A percentile compares a stretch with the other conserved stretches of the same genome.
These are phyloP conservation scores for Parambassis ranga DNA, from an alignment of 2,797 vertebrate genomes.

Conservation along the genomic window DNA sequence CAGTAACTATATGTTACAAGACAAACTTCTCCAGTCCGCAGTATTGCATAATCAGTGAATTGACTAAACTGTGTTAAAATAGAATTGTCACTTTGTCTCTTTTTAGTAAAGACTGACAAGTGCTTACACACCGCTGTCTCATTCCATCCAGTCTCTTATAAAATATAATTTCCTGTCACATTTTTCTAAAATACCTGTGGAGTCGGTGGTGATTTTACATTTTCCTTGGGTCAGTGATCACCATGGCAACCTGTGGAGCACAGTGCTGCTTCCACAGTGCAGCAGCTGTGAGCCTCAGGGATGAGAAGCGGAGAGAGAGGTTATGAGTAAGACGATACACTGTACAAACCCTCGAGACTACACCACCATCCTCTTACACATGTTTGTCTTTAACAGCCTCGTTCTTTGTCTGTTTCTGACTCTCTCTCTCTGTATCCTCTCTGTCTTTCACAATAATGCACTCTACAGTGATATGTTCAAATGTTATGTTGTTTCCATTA, in stretches of 20 bases:
- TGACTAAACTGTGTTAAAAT: no score
- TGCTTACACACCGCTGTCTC: no score
- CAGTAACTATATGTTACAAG: no score
- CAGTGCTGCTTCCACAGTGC: not conserved
- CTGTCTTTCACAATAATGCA: not conserved
- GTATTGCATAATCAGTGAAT: no score
- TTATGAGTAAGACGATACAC: conserved; percentile 44
- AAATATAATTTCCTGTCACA: not conserved
- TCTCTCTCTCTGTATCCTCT: not conserved
- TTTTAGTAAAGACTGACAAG: no score
- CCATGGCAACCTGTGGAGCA: conserved; percentile 66
- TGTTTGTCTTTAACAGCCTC: not conserved
- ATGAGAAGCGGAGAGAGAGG: conserved; percentile 21
- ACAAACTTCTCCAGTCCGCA: no score
- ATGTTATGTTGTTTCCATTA: not conserved
- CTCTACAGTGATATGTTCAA: no score
- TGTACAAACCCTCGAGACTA: conserved; percentile 18
- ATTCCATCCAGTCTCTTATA: no score
- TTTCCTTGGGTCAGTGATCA: conserved; percentile 50
- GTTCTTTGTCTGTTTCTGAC: no score
- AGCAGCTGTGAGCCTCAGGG: conserved; percentile 52
- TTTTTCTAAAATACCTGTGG: conserved; percentile 28
- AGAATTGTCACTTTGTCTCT: no score
- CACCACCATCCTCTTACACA: not conserved
- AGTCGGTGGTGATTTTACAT: conserved; percentile 50